Conservation (phyloP, 2,797 vertebrate species). For the Semaprochilodus insignis region DNA sequence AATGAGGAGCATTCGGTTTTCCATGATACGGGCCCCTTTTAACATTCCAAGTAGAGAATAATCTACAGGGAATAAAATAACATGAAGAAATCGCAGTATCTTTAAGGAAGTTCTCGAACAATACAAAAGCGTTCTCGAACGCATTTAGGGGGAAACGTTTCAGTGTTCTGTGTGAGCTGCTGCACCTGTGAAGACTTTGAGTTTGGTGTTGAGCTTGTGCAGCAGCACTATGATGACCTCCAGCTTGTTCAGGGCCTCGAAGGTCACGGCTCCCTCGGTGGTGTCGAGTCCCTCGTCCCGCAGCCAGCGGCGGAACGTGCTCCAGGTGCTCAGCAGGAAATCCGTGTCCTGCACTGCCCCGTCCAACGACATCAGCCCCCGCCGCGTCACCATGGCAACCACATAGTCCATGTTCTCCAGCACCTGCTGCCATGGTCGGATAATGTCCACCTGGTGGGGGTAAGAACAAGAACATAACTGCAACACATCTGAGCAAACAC, state of each 20-base stretch:
- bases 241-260: slow-evolving; percentile 89
- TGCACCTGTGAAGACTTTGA: slow-evolving; percentile 84
- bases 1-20: too few species aligned
- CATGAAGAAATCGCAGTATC: background rate
- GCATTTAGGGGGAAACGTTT: background rate
- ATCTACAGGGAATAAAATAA: background rate
- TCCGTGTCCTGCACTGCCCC: slow-evolving; percentile 88
- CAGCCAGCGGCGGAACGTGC: slow-evolving; percentile 86
- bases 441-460: slow-evolving; percentile 87
- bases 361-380: slow-evolving; percentile 87
- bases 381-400: slow-evolving; percentile 85
- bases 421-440: slow-evolving; percentile 90
- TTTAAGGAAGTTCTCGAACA: background rate
- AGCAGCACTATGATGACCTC: slow-evolving; percentile 89
- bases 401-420: slow-evolving; percentile 87
- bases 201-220: slow-evolving; percentile 93
- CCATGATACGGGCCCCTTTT: too few species aligned
- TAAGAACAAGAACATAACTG: background rate
- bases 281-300: slow-evolving; percentile 84
- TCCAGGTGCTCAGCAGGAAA: slow-evolving; percentile 91
- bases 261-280: slow-evolving; percentile 78
- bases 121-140: background rate
- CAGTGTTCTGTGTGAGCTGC: background rate
- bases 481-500: too few species aligned
- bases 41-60: background rate